Base-by-base conservation (phyloP, 2,113 vertebrate species). In the Glareola pratincola region DNA sequence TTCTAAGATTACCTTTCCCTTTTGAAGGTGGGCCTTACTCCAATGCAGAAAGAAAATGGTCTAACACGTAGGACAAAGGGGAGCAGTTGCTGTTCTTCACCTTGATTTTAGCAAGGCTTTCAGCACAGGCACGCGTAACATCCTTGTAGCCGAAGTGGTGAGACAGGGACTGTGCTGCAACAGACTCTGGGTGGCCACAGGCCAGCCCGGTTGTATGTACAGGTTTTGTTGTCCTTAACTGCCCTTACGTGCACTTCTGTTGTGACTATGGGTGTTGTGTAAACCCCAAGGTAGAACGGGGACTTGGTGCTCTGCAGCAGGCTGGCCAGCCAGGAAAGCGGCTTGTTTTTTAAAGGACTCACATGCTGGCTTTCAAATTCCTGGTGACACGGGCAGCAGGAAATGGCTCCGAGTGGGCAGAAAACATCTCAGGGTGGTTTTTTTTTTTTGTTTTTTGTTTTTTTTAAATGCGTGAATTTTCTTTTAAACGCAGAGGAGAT, bases 151-250 rank as follows among this genome's bases (percentile, higher is more conserved):
- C 48, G 23, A n/a, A 51, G 43, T 4, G 21, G 23, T 68, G 67
- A 37, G 71, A 37, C 6, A 39, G 34, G 43, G 21, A 53, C 34
- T 43, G 71, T 18, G 39, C 74, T 64, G 26, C 48, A 32, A 5
- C 19, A 57, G 36, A 27, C 7, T 8, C 18, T 9, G 78, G 48
- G 36, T 34, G 51, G 50, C 18, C 60, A 14, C 0, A 16, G 62
- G 43, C 27, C 43, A 54, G 54, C 26, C 26, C 0, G 0, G 12
- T 5, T 12, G 0, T 9, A 16, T 2, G 5, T 10, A 5, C 4
- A 11, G 8, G 2, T 21, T 72, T 79, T 48, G 34, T 68, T 43
- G 26, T 43, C 47, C 53, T 67, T 14, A 34, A 10, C 12, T 47
- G 17, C 14, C 37, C 19, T 47, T 7, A 23, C 3, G 10, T 3